A percentile compares a stretch with the other conserved stretches of the same genome.
Conservation (phyloP, 2,113 vertebrate species). For the Alectura lathami region DNA sequence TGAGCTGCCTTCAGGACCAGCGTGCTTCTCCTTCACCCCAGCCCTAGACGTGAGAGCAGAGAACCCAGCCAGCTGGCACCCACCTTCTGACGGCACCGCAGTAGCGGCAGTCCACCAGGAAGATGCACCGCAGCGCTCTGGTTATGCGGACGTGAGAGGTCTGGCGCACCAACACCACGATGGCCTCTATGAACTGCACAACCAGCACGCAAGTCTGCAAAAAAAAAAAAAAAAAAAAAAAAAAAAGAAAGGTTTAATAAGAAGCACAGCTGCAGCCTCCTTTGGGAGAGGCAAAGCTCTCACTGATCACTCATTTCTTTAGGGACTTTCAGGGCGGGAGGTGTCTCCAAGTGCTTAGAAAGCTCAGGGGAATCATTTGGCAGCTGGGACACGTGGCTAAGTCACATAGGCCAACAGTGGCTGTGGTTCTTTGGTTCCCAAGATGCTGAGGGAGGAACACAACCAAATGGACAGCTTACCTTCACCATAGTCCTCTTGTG, state of each 20-base stretch:
- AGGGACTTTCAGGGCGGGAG: neutral
- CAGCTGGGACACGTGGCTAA: neutral
- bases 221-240: neutral
- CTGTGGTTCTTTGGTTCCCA: neutral
- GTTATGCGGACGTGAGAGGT: slow-evolving; percentile 94
- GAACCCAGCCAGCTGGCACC: neutral
- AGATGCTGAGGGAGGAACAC: neutral
- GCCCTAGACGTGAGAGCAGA: neutral
- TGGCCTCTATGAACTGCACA: slow-evolving; percentile 94
- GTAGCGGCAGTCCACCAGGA: slow-evolving; percentile 96
- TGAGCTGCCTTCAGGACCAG: neutral
- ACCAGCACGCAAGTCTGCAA: slow-evolving; percentile 88
- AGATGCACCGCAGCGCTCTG: slow-evolving; percentile 94
- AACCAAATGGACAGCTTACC: slow-evolving; percentile 71
- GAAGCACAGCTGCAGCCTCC: neutral
- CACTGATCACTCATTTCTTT: neutral
- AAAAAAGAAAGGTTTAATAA: neutral
- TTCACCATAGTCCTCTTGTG: slow-evolving; percentile 99
- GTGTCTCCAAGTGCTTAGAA: neutral
- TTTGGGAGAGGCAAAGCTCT: neutral
- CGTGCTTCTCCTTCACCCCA: neutral
- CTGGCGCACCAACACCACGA: slow-evolving; percentile 94
- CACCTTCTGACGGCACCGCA: slow-evolving; percentile 94
- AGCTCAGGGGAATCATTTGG: neutral
- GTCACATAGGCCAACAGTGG: neutral